A percentile compares a stretch with the other conserved stretches of the same genome.
Evolutionary conservation across 2,113 vertebrate genomes (phyloP).

Genomic region (Brachirus orientalis): DNA sequence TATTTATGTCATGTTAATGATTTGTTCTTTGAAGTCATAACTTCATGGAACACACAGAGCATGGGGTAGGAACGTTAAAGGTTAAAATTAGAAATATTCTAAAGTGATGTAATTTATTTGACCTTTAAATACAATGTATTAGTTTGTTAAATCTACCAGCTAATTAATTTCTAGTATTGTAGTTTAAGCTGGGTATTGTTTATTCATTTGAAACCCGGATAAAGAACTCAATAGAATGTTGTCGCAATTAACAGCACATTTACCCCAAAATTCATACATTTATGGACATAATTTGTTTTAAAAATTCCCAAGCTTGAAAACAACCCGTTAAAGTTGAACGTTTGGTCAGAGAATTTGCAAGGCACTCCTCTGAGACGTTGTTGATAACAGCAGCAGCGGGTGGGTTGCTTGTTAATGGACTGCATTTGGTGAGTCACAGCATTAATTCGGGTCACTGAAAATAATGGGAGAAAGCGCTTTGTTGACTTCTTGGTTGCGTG

Average conservation of each 20-base stretch:
- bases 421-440: slow-evolving; percentile 54
- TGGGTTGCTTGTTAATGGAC: slow-evolving; percentile 50
- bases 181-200: too few species aligned
- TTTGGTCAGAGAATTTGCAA: slow-evolving; percentile 9
- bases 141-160: too few species aligned
- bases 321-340: slow-evolving; percentile 23
- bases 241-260: too few species aligned
- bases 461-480: background rate
- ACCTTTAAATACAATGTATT: background rate
- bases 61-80: too few species aligned
- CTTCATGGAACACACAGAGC: too few species aligned
- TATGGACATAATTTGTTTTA: too few species aligned
- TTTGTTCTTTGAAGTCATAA: too few species aligned
- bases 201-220: too few species aligned
- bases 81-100: too few species aligned
- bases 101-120: background rate
- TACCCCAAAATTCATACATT: too few species aligned
- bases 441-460: slow-evolving; percentile 32
- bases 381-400: slow-evolving; percentile 40
- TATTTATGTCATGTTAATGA: background rate
- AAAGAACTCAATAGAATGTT: too few species aligned
- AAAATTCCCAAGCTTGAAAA: slow-evolving; percentile 17
- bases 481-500: background rate
- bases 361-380: slow-evolving; percentile 32
- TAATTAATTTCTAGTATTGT: too few species aligned